Conservation (phyloP, 2,797 vertebrate species). For the Poecilia gillii region DNA sequence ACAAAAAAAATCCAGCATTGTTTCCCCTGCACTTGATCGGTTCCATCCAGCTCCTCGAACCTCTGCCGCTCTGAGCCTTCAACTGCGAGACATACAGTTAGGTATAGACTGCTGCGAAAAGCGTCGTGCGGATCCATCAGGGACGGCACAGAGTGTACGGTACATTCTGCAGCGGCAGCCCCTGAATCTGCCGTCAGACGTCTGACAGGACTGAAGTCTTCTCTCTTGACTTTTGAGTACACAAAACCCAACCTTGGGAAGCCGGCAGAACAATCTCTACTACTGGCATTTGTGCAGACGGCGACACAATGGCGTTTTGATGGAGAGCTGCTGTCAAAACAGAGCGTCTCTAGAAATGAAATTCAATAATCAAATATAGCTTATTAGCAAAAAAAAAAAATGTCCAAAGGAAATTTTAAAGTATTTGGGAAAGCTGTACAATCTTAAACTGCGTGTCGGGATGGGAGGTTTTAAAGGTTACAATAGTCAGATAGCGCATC, state of each 20-base stretch:
- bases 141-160: conserved; percentile 12
- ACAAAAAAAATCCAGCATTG: background rate
- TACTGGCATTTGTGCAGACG: conserved; percentile 20
- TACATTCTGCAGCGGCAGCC: conserved; percentile 7
- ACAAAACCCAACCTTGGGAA: conserved; percentile 42
- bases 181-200: conserved; percentile 17
- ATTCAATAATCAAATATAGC: background rate
- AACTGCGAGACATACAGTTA: background rate
- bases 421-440: background rate
- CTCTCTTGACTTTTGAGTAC: conserved; percentile 24
- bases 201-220: conserved; percentile 11
- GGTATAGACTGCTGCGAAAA: background rate
- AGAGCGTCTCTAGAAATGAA: background rate
- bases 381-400: background rate
- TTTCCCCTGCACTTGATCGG: conserved; percentile 17
- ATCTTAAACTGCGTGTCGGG: background rate
- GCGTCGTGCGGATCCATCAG: background rate
- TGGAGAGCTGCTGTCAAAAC: conserved; percentile 30
- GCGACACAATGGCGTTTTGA: conserved; percentile 1
- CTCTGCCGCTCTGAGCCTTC: background rate
- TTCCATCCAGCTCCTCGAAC: background rate
- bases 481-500: background rate
- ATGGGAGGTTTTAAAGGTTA: background rate
- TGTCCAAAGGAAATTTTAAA: background rate
- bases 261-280: conserved; percentile 21